Conservation (phyloP, 2,888 invertebrate genomes). For the Sthenelais limicola region DNA sequence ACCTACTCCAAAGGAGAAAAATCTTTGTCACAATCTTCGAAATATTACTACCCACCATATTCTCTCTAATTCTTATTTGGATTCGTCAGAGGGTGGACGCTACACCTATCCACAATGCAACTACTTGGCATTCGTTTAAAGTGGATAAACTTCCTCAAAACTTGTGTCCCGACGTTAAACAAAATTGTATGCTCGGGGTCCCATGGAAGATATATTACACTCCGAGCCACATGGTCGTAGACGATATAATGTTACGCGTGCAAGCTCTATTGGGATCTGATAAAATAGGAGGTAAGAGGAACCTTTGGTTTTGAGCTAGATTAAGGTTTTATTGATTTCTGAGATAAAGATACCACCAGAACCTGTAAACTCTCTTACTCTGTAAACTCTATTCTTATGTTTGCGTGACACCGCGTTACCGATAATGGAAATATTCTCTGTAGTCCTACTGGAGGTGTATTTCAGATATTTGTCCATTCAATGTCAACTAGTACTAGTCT, state of each 20-base stretch:
- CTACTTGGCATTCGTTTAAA: slow-evolving; percentile 45
- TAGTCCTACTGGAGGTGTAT: too few relatives aligned
- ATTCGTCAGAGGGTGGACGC: slow-evolving; percentile 78
- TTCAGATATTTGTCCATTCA: too few relatives aligned
- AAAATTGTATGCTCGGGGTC: too few relatives aligned
- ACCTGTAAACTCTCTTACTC: too few relatives aligned
- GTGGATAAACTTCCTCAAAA: not conserved
- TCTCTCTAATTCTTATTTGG: slow-evolving; percentile 78
- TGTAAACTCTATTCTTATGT: too few relatives aligned
- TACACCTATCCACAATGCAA: slow-evolving; percentile 13
- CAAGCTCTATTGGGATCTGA: not conserved
- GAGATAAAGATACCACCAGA: too few relatives aligned
- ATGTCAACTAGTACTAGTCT: too few relatives aligned
- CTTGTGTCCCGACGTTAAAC: not conserved
- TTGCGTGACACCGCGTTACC: too few relatives aligned
- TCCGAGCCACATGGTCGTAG: slow-evolving; percentile 9
- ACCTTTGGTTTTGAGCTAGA: not conserved
- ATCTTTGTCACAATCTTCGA: slow-evolving; percentile 80
- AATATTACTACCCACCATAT: slow-evolving; percentile 72
- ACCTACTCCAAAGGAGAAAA: slow-evolving; percentile 83
- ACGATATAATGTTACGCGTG: slow-evolving; percentile 12
- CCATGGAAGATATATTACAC: slow-evolving; percentile 11
- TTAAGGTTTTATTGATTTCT: not conserved
- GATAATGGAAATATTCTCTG: too few relatives aligned
- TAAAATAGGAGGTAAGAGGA: slow-evolving; percentile 10